These are phyloP conservation scores for Rhynchomys soricoides DNA, from an alignment of 2,113 vertebrate species.

Conservation along the genomic window DNA sequence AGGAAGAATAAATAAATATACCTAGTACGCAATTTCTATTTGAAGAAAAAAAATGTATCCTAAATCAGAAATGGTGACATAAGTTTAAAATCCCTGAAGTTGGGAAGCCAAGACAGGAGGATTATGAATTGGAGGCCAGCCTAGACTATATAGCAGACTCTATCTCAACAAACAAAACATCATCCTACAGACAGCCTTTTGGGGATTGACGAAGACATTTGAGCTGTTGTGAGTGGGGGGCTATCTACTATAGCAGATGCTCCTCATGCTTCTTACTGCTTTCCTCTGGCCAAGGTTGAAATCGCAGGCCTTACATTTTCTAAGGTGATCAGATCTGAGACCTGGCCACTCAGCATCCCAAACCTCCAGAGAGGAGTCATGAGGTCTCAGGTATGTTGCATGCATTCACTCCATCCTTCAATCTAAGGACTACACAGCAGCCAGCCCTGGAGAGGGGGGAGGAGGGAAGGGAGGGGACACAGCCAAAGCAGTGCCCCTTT, in stretches of 20 bases:
- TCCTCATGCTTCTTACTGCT: background rate
- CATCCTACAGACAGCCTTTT: background rate
- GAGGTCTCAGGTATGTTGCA: background rate
- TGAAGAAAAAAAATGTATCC: background rate
- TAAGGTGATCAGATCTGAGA: background rate
- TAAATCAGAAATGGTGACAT: background rate
- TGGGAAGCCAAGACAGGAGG: background rate
- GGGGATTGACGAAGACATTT: background rate
- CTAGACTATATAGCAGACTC: background rate
- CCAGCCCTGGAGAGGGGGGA: background rate
- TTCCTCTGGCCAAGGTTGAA: background rate
- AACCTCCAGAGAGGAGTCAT: background rate
- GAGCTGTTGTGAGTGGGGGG: background rate
- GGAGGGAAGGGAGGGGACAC: rapidly evolving
- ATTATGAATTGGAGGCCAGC: background rate
- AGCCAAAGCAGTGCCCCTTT: background rate
- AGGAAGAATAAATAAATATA: background rate
- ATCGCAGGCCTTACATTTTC: background rate
- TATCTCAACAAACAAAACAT: background rate
- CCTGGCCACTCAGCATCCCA: background rate
- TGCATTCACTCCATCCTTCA: background rate
- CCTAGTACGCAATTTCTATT: background rate
- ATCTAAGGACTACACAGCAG: background rate
- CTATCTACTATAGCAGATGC: rapidly evolving
- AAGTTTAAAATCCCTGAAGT: background rate